Percentiles rank a stretch among this genome's conserved stretches.
phyloP scores from a whole-genome alignment of 2,113 vertebrate species.

The Zosterops lateralis region DNA sequence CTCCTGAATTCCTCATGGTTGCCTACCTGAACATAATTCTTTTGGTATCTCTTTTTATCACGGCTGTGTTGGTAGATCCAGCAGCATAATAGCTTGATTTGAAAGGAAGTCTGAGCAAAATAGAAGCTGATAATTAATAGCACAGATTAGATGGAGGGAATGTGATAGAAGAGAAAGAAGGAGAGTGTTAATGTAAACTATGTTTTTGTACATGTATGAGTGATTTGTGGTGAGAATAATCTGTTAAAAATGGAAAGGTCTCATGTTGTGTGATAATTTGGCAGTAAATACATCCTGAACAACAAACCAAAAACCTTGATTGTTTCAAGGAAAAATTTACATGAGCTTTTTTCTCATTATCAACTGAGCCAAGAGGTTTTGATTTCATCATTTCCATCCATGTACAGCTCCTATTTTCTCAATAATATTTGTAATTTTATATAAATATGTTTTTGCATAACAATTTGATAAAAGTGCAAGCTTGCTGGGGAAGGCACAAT shows the following conservation, averaged over 20 bases:
- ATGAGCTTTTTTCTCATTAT: not conserved
- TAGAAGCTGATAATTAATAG: not conserved
- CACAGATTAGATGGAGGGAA: not conserved
- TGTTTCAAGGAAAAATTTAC: not conserved
- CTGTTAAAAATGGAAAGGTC: not conserved
- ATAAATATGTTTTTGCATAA: not conserved
- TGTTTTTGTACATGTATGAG: not conserved
- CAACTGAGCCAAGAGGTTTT: not conserved
- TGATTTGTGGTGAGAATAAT: not conserved
- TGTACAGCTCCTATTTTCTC: not conserved
- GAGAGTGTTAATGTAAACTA: not conserved
- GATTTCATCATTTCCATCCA: not conserved
- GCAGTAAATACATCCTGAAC: not conserved
- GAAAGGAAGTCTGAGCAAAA: not conserved
- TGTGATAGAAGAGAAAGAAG: not conserved
- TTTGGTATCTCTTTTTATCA: not conserved
- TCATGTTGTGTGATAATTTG: not conserved
- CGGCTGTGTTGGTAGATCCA: not conserved
- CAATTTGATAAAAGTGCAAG: not conserved
- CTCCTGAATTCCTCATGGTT: not conserved
- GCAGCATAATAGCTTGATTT: not conserved
- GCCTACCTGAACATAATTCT: not conserved
- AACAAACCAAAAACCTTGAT: not conserved
- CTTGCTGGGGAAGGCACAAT: not conserved
- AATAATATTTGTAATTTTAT: not conserved